These are phyloP conservation scores for Alexandromys fortis DNA, from an alignment of 2,113 vertebrate species.

Conservation along the genomic window DNA sequence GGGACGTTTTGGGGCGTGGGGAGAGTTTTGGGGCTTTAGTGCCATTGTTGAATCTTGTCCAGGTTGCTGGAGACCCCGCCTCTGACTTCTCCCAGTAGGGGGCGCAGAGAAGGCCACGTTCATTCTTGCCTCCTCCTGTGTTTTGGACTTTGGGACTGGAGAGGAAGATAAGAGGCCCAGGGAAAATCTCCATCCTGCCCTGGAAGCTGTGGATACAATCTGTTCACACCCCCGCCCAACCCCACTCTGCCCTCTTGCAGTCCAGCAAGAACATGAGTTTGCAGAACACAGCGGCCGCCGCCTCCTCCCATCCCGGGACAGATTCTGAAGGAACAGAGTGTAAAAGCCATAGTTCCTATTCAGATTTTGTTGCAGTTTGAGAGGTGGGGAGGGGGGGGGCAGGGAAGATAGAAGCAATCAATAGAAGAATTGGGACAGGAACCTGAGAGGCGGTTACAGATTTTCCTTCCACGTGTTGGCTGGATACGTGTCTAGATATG, in stretches of 20 bases:
- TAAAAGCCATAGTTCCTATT: conserved; percentile 41
- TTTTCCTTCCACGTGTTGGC: neutral
- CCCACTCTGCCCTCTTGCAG: neutral
- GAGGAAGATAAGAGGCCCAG: neutral
- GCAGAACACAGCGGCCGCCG: neutral
- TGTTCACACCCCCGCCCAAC: conserved; percentile 48
- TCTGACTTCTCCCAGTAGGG: conserved; percentile 42
- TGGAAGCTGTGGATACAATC: conserved; percentile 68
- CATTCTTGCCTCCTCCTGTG: neutral
- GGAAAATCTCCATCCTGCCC: conserved; percentile 44
- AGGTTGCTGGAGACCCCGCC: neutral
- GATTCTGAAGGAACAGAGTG: conserved; percentile 55
- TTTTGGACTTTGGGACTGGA: conserved; percentile 46
- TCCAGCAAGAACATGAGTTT: neutral
- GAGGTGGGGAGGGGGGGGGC: neutral
- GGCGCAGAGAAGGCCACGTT: neutral
- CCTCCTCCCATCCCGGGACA: neutral
- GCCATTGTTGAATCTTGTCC: neutral
- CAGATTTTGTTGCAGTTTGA: conserved; percentile 66
- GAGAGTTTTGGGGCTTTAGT: neutral
- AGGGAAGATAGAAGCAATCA: conserved; percentile 19
- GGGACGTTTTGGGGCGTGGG: neutral
- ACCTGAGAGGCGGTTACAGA: neutral
- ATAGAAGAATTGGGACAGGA: neutral
- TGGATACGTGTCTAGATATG: neutral